Evolutionary conservation across 2,888 invertebrate genomes (phyloP).

Genomic region (Trachelus iudaicus): DNA sequence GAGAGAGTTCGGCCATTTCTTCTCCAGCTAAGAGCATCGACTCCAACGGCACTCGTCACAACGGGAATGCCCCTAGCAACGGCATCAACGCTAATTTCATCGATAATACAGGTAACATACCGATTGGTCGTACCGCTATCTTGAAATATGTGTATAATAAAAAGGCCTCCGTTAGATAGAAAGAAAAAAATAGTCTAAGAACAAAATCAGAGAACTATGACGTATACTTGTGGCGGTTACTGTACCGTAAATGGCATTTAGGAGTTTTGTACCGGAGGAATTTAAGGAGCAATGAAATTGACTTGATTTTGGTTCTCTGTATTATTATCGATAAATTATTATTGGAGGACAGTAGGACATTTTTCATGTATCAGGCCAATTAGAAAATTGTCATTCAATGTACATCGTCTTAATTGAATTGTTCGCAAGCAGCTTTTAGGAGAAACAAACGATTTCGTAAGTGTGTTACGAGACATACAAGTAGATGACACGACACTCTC

Average conservation of each 20-base stretch:
- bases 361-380: background rate
- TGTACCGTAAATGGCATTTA: background rate
- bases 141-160: slow-evolving; percentile 56
- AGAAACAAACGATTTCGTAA: slow-evolving; percentile 65
- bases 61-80: slow-evolving; percentile 53
- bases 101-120: slow-evolving; percentile 23
- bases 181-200: background rate
- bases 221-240: background rate
- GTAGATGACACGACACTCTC: slow-evolving; percentile 38
- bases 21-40: slow-evolving; percentile 35
- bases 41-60: slow-evolving; percentile 43
- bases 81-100: slow-evolving; percentile 34
- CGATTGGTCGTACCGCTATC: slow-evolving; percentile 40
- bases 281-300: background rate
- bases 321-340: background rate
- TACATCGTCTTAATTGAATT: slow-evolving; percentile 32
- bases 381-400: background rate
- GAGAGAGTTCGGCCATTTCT: slow-evolving; percentile 49
- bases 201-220: background rate
- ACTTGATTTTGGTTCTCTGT: background rate
- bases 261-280: background rate
- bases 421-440: slow-evolving; percentile 65
- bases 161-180: slow-evolving; percentile 39
- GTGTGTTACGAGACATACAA: slow-evolving; percentile 54
- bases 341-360: background rate